Conservation (phyloP, 2,797 vertebrate species). For the Sebastes variabilis region DNA sequence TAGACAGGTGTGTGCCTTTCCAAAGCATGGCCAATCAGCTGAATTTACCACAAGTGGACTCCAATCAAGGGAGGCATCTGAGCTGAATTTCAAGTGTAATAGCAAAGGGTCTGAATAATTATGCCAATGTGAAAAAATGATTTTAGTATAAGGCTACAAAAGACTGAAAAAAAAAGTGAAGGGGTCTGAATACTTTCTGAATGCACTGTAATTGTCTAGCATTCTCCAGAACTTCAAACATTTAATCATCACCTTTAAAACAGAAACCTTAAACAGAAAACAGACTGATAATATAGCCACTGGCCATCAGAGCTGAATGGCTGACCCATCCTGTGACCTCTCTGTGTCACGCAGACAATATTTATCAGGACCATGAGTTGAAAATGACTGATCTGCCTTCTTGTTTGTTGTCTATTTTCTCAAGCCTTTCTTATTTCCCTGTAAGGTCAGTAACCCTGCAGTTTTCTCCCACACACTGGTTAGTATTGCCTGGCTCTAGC, state of each 20-base stretch:
- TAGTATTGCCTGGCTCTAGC: slow-evolving; percentile 52
- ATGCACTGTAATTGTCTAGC: neutral
- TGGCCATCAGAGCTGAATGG: slow-evolving; percentile 11
- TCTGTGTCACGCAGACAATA: slow-evolving; percentile 40
- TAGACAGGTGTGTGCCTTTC: neutral
- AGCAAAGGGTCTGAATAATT: neutral
- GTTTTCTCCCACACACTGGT: slow-evolving; percentile 82
- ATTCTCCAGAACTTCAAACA: neutral
- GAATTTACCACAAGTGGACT: neutral
- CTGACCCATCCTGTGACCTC: slow-evolving; percentile 45
- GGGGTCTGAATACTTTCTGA: neutral
- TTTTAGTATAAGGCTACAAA: neutral
- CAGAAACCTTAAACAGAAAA: slow-evolving; percentile 19
- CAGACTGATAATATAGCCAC: slow-evolving; percentile 28
- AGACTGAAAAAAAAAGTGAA: neutral
- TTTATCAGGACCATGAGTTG: slow-evolving; percentile 55
- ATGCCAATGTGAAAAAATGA: neutral
- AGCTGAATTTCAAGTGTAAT: neutral
- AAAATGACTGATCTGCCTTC: slow-evolving; percentile 68
- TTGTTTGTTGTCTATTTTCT: slow-evolving; percentile 81
- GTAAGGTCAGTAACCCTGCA: slow-evolving; percentile 75
- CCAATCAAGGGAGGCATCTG: neutral
- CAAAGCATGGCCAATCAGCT: neutral
- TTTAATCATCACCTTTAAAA: slow-evolving; percentile 10
- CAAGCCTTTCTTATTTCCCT: slow-evolving; percentile 77